These are phyloP conservation scores for Aphelinus certus DNA, from an alignment of 1,140 invertebrate species.

Conservation along the genomic window DNA sequence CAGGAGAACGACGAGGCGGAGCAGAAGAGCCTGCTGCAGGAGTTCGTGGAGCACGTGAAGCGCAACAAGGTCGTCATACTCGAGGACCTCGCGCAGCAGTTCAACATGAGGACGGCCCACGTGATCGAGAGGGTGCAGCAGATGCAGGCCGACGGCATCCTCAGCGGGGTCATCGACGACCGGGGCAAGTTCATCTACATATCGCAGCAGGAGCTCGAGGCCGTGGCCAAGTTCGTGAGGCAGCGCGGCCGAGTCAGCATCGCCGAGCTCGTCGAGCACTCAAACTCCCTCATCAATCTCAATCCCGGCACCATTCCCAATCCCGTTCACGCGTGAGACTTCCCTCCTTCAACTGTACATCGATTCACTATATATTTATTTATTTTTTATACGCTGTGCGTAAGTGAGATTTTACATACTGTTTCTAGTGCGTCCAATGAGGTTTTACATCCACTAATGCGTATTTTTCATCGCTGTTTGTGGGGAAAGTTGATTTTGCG, in stretches of 20 bases:
- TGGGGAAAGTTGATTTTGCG: too few species aligned
- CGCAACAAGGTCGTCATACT: constrained; percentile 93
- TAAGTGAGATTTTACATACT: too few species aligned
- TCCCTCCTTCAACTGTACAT: too few species aligned
- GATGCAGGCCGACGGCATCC: constrained; percentile 80
- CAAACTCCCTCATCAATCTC: constrained; percentile 92
- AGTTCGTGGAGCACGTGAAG: constrained; percentile 88
- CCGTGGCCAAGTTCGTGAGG: constrained; percentile 95
- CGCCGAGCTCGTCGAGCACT: constrained; percentile 91
- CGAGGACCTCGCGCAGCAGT: constrained; percentile 91
- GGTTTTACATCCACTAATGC: too few species aligned
- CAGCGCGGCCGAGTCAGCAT: constrained; percentile 95
- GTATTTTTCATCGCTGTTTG: too few species aligned
- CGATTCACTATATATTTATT: background rate
- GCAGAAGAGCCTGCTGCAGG: constrained; percentile 75
- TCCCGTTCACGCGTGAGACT: background rate
- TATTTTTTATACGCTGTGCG: too few species aligned
- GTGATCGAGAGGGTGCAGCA: constrained; percentile 87
- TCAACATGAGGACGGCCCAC: constrained; percentile 92
- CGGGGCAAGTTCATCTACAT: constrained; percentile 99
- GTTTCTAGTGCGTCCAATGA: too few species aligned
- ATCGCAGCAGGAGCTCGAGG: constrained; percentile 87
- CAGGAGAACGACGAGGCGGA: constrained; percentile 74
- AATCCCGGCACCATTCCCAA: constrained; percentile 60
- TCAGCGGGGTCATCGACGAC: constrained; percentile 97